Base-by-base conservation (phyloP, 2,113 vertebrate genomes). In the Paralichthys olivaceus region DNA sequence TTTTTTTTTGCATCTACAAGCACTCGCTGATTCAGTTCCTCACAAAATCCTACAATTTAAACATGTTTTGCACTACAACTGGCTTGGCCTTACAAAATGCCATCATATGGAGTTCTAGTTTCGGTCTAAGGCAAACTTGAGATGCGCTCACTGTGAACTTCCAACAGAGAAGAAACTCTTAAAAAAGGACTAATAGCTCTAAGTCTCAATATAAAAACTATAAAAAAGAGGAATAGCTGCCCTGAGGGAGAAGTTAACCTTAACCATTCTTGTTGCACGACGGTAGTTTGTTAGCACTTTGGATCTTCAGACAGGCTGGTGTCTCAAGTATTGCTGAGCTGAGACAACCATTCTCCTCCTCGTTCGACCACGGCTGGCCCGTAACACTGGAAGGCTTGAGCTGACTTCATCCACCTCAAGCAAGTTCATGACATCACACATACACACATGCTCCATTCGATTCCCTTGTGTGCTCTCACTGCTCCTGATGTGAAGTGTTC, bases 51-150 rank as follows among this genome's bases (percentile, higher is more conserved):
- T 83, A 88, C 69, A 72, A 23, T 74, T 70, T 59, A 47, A 74
- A 65, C 71, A 58, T 6, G 7, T 49, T 49, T 17, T 60, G 17
- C 32, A 65, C 68, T 70, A 83, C 70, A 60, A 75, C 81, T 88
- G 73, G 77, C 67, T 85, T 79, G 79, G 80, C 77, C 61, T 68
- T 77, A 57, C 59, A 89, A 83, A 88, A 87, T 83, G 69, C 56
- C 69, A 86, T 32, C 62, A 75, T 75, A 75, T 60, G 85, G 63
- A 90, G 78, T 92, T 93, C 87, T 89, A 92, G 91, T 93, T 92
- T 63, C 61, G 75, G 70, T 81, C 77, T 84, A 93, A 92, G 89
- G 90, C 88, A 86, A 93, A 86, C 80, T 83, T 93, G 83, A 94
- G 91, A 93, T 92, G 88, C 53, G 82, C 77, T 80, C 69, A 78